Conservation (phyloP, 2,797 vertebrate genomes). For the Darevskia mixta region DNA sequence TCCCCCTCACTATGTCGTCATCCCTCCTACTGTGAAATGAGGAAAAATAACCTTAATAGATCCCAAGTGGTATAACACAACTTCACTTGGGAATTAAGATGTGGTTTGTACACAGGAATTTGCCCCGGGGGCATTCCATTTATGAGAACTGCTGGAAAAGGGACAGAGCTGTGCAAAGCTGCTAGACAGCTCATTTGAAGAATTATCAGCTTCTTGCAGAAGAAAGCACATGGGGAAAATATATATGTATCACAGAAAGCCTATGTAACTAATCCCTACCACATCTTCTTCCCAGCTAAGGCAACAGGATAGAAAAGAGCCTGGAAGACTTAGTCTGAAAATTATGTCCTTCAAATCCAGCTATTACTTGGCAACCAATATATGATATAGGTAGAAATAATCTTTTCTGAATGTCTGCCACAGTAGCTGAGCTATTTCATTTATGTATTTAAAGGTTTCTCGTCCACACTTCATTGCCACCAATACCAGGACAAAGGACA, state of each 20-base stretch:
- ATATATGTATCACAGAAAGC: slow-evolving; percentile 28
- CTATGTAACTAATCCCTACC: slow-evolving; percentile 26
- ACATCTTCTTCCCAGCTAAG: neutral
- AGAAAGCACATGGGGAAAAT: slow-evolving; percentile 49
- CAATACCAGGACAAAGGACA: no score
- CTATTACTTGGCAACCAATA: slow-evolving; percentile 51
- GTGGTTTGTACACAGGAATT: slow-evolving; percentile 62
- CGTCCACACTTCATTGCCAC: no score
- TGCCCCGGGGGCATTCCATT: neutral
- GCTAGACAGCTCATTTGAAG: slow-evolving; percentile 55
- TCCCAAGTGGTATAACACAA: slow-evolving; percentile 50
- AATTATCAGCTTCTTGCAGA: slow-evolving; percentile 60
- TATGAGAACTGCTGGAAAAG: slow-evolving; percentile 39
- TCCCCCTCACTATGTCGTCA: slow-evolving; percentile 33
- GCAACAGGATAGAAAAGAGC: slow-evolving; percentile 4
- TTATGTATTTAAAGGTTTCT: no score
- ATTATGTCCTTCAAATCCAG: slow-evolving; percentile 40
- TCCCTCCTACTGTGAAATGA: slow-evolving; percentile 47
- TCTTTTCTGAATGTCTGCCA: slow-evolving; percentile 60
- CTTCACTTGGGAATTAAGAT: slow-evolving; percentile 59
- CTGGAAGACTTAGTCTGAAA: slow-evolving; percentile 19
- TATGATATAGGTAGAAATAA: slow-evolving; percentile 54
- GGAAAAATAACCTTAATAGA: slow-evolving; percentile 36
- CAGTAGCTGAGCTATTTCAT: slow-evolving; percentile 35
- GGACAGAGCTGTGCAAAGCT: slow-evolving; percentile 34